A percentile compares a stretch with the other conserved stretches of the same genome.
Evolutionary conservation across 2,888 invertebrate species (phyloP).

Genomic region (Iselma pallidipennis): DNA sequence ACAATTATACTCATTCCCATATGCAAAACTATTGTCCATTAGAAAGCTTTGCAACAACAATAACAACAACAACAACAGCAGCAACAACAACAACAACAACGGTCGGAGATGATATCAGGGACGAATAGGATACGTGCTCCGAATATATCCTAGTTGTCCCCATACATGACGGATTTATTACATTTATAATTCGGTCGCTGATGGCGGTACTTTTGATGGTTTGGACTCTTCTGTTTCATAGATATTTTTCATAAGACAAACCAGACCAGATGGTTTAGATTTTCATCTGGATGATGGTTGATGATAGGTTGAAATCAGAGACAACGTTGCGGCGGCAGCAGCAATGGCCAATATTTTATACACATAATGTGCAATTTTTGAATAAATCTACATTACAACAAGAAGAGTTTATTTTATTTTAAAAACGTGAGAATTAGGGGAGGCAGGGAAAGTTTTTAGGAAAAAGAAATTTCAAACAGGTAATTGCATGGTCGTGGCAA

Average conservation of each 20-base stretch:
- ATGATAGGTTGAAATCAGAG: conserved; percentile 16
- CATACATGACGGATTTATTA: conserved; percentile 40
- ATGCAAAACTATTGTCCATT: conserved; percentile 20
- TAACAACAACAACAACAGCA: neutral
- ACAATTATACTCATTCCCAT: conserved; percentile 8
- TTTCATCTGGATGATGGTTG: conserved; percentile 30
- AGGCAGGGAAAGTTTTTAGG: too few relatives aligned
- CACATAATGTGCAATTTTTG: too few relatives aligned
- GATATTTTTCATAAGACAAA: conserved; percentile 25
- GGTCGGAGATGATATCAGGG: conserved; percentile 29
- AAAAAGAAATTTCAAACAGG: too few relatives aligned
- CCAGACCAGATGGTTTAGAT: conserved; percentile 21
- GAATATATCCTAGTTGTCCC: conserved; percentile 39
- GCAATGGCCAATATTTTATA: too few relatives aligned
- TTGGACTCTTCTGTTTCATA: conserved; percentile 22
- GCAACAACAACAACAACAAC: neutral
- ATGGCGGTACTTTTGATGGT: conserved; percentile 33
- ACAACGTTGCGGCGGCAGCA: neutral
- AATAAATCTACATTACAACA: too few relatives aligned
- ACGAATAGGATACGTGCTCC: conserved; percentile 36
- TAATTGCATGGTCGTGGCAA: too few relatives aligned
- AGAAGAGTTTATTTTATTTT: too few relatives aligned
- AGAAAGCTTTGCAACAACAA: conserved; percentile 2
- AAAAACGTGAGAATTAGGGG: too few relatives aligned
- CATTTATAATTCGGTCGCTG: conserved; percentile 34